Evolutionary conservation across 2,797 vertebrate species (phyloP).

Genomic region (Bradypodion ventrale): DNA sequence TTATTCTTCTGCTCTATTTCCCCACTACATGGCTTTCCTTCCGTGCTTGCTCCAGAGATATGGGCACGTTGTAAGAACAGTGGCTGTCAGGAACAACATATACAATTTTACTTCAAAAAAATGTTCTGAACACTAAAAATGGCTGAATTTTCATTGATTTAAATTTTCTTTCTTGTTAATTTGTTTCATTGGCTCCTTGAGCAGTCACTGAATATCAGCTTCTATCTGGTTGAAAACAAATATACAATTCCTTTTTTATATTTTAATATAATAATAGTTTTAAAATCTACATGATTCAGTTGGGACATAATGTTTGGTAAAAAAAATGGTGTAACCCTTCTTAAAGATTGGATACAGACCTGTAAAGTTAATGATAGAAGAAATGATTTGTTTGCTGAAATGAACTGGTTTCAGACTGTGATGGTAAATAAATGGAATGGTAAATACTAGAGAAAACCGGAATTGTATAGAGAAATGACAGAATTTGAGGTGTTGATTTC

Average conservation of each 20-base stretch:
- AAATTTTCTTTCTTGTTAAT: background rate
- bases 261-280: conserved; percentile 35
- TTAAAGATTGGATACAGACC: no score
- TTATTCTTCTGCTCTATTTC: background rate
- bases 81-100: background rate
- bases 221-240: conserved; percentile 15
- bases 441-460: no score
- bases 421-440: no score
- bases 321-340: no score
- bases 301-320: no score
- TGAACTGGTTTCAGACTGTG: no score
- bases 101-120: background rate
- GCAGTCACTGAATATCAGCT: conserved; percentile 19
- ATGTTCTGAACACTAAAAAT: background rate
- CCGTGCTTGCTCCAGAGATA: background rate
- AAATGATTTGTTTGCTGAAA: no score
- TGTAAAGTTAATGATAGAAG: no score
- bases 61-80: background rate
- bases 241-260: conserved; percentile 19
- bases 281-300: conserved; percentile 45
- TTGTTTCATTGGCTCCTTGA: background rate
- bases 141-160: background rate
- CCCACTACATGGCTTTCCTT: background rate
- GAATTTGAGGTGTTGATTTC: no score
- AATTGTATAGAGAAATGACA: no score